Percentiles rank a stretch among this genome's conserved stretches.
Conservation (phyloP, 2,797 vertebrate species). For the Myoxocephalus aenaeus region DNA sequence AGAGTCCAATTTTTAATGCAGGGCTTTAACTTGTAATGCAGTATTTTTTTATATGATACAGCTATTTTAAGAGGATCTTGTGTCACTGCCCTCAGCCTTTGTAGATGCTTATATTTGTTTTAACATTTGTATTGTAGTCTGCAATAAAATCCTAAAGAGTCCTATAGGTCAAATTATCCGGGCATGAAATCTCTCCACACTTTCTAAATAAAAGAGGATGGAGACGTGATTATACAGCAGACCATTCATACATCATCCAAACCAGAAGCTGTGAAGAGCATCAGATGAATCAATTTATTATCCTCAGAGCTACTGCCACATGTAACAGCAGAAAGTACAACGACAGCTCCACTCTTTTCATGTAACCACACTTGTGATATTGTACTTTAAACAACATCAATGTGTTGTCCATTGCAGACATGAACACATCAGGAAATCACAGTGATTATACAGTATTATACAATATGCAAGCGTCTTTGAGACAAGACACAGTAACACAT, state of each 20-base stretch:
- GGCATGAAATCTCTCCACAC: neutral
- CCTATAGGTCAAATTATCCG: neutral
- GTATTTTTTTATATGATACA: neutral
- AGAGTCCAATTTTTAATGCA: neutral
- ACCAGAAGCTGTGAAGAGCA: neutral
- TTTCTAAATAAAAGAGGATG: neutral
- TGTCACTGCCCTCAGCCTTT: neutral
- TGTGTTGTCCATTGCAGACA: neutral
- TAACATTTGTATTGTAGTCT: neutral
- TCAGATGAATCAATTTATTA: slow-evolving; percentile 45
- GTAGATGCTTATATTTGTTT: neutral
- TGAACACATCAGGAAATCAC: slow-evolving; percentile 8
- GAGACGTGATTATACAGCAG: neutral
- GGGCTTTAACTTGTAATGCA: neutral
- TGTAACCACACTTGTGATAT: neutral
- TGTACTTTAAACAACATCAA: slow-evolving; percentile 27
- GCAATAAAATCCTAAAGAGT: neutral
- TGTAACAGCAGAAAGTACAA: neutral
- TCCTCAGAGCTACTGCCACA: slow-evolving; percentile 10
- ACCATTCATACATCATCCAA: neutral
- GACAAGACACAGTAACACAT: neutral
- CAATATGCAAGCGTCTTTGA: neutral
- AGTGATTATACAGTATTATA: slow-evolving; percentile 3
- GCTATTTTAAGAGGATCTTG: neutral
- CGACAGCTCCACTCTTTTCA: neutral